Conservation (phyloP, 1,140 invertebrate genomes). For the Ceratoteleas bidentatus region DNA sequence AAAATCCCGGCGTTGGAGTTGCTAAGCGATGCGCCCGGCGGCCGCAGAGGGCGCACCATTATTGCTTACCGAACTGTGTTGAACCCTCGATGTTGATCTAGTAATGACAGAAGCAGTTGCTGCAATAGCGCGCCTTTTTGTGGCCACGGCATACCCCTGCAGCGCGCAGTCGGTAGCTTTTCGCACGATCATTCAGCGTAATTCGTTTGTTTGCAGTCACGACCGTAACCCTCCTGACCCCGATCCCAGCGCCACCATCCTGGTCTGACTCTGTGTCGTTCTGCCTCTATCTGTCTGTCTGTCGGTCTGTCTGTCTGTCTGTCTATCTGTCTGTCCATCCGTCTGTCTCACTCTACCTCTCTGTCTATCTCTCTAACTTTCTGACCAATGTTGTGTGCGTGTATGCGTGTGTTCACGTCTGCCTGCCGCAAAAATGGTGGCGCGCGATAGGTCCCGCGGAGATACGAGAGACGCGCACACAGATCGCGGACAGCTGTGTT, state of each 20-base stretch:
- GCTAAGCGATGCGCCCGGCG: constrained; percentile 36
- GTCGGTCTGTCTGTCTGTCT: background rate
- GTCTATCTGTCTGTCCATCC: constrained; percentile 3
- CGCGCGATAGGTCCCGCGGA: constrained; percentile 4
- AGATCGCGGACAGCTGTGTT: constrained; percentile 33
- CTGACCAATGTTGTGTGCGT: constrained; percentile 23
- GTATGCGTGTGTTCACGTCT: too few relatives aligned
- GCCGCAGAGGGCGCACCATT: constrained; percentile 49
- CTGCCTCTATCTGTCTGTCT: constrained; percentile 30
- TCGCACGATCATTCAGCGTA: constrained; percentile 64
- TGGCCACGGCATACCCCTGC: constrained; percentile 47
- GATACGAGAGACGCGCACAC: constrained; percentile 5
- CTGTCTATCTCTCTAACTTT: constrained; percentile 37
- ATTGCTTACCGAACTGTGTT: constrained; percentile 38
- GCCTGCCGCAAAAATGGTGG: constrained; percentile 5
- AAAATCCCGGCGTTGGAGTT: constrained; percentile 46
- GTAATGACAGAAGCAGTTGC: constrained; percentile 37
- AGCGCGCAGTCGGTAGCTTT: constrained; percentile 52
- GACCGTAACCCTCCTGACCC: constrained; percentile 12
- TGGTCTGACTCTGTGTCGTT: constrained; percentile 11
- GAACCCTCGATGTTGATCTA: constrained; percentile 12
- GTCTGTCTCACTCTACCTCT: constrained; percentile 5
- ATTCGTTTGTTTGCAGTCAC: constrained; percentile 54
- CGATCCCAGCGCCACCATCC: constrained; percentile 2
- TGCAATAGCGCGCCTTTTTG: constrained; percentile 58